These are phyloP conservation scores for Bos javanicus DNA, from an alignment of 2,113 vertebrate species.

Conservation along the genomic window DNA sequence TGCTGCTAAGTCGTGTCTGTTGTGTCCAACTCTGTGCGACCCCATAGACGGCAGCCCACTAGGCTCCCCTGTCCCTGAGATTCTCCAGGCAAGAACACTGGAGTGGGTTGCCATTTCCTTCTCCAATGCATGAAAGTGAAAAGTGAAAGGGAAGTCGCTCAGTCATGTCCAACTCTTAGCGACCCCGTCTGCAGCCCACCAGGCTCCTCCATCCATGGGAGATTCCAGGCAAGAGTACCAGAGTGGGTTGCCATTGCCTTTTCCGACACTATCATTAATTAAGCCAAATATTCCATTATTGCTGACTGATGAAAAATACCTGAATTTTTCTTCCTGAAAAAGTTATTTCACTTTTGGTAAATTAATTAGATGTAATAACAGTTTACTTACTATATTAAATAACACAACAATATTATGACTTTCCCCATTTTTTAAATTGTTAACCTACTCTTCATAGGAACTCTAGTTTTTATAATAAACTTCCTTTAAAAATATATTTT, in stretches of 20 bases:
- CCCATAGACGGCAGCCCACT: too few relatives aligned
- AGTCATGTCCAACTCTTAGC: accelerated
- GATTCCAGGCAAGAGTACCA: too few relatives aligned
- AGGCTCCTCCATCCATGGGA: too few relatives aligned
- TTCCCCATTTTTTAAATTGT: neutral
- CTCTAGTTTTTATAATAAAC: neutral
- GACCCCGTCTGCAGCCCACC: too few relatives aligned
- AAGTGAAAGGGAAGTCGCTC: too few relatives aligned
- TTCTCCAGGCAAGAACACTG: too few relatives aligned
- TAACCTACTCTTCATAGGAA: neutral
- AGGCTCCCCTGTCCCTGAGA: too few relatives aligned
- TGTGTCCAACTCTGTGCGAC: neutral
- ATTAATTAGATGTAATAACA: neutral
- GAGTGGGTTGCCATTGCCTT: too few relatives aligned
- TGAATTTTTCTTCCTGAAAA: neutral
- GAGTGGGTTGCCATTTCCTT: too few relatives aligned
- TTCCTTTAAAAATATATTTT: neutral
- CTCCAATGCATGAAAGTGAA: too few relatives aligned
- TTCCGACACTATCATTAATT: neutral
- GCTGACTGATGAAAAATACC: neutral
- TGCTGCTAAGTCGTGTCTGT: neutral
- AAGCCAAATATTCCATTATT: neutral
- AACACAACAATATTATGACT: neutral
- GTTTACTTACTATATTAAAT: neutral
- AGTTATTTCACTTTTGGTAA: neutral